Base-by-base conservation (phyloP, 2,888 invertebrate species). In the Apamea anceps region DNA sequence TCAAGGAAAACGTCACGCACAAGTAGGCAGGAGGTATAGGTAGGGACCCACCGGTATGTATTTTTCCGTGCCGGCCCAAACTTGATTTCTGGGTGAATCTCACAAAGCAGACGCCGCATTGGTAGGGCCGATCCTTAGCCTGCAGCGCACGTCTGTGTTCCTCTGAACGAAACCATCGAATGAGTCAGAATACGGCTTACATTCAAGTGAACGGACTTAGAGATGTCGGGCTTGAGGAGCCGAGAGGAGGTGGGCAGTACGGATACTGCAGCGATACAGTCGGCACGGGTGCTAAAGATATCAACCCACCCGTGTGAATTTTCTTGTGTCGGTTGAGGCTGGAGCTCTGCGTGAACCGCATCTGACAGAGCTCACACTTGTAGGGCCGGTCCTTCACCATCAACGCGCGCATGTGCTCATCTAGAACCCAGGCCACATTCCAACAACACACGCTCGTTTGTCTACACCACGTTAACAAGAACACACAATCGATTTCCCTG, bases 261-360 rank as follows among this genome's bases (percentile, higher is more conserved):
- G 88, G 72, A 57, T 89, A 85, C 88, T 90, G 90, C 85, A 89
- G 87, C 87, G 86, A 88, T 85, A 88, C 89, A 90, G 90, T 89
- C 91, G 93, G 91, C 93, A 91, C 91, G 91, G 92, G 92, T 90
- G 93, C 91, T 90, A 89, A 91, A 91, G 90, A 92, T 89, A 90
- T 91, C 87, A 94, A 97, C 97, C 95, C 96, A 97, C 97, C 97
- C 93, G 98, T 98, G 93, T 98, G 98, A 90, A 98, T 98, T 93
- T 98, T 97, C 96, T 98, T 98, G 96, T 98, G 98, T 91, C 98
- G 97, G 95, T 98, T 98, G 92, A 98, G 97, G 94, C 98, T 98
- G 96, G 98, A 98, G 95, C 98, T 98, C 96, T 98, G 98, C 92
- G 98, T 98, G 95, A 98, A 98, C 95, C 98, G 97, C 96, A 98